Percentiles rank a stretch among this genome's conserved stretches.
phyloP scores from a whole-genome alignment of 2,113 vertebrate species.

The Notarius lentiginosus region DNA sequence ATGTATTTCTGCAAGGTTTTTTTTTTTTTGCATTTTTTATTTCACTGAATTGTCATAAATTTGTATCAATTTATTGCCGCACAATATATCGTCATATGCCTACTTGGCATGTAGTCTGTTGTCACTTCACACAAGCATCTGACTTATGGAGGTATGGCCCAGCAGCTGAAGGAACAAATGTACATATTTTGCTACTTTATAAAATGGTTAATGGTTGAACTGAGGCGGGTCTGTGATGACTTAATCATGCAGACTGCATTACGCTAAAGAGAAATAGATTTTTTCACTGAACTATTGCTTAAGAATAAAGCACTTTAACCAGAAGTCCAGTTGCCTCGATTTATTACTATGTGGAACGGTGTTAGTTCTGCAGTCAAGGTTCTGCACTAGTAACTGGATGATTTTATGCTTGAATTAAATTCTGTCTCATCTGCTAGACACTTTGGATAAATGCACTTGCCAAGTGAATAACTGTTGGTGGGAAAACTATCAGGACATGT shows the following conservation, averaged over 20 bases:
- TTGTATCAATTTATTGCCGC: no score
- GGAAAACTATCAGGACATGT: not conserved
- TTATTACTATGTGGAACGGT: not conserved
- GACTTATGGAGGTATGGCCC: not conserved
- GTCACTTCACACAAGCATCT: not conserved
- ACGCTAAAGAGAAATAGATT: not conserved
- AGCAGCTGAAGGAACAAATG: not conserved
- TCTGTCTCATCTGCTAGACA: not conserved
- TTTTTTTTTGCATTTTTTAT: no score
- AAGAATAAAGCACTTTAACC: not conserved
- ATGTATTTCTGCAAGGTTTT: no score
- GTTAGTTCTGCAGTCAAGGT: not conserved
- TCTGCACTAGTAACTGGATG: not conserved
- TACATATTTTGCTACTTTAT: not conserved
- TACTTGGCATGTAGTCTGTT: not conserved
- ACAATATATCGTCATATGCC: no score
- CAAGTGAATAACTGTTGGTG: not conserved
- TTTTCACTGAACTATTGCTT: no score
- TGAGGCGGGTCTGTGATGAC: not conserved
- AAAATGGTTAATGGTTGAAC: not conserved
- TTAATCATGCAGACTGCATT: conserved; percentile 1
- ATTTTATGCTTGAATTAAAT: not conserved
- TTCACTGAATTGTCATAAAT: no score
- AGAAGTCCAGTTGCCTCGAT: conserved; percentile 24
- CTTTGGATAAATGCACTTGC: not conserved